These are phyloP conservation scores for Channa maculata DNA, from an alignment of 2,113 vertebrate genomes.

Conservation along the genomic window DNA sequence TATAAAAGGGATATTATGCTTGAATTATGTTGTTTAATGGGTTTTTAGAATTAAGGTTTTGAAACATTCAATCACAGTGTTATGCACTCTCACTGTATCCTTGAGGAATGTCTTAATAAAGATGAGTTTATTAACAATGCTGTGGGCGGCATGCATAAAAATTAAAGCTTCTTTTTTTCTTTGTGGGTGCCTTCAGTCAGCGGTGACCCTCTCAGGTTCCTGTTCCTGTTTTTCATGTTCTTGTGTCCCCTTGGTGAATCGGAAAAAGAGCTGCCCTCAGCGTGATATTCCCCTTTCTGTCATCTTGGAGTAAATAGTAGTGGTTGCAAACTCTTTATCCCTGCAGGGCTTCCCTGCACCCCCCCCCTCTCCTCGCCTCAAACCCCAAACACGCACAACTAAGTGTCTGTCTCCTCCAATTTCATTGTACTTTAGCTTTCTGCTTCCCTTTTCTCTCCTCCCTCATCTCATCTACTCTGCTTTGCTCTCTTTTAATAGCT, in stretches of 20 bases:
- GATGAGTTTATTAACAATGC: constrained; percentile 42
- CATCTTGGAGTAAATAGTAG: constrained; percentile 40
- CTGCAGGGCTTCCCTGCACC: constrained; percentile 27
- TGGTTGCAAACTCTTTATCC: constrained; percentile 26
- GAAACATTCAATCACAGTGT: constrained; percentile 14
- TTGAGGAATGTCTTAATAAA: constrained; percentile 49
- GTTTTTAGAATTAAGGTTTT: background rate
- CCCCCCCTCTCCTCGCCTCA: background rate
- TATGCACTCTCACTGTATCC: background rate
- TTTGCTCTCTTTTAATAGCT: constrained; percentile 16
- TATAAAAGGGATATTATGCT: background rate
- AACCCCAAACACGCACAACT: constrained; percentile 7
- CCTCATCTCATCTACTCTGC: background rate
- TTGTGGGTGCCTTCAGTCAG: constrained; percentile 4
- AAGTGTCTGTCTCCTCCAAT: constrained; percentile 28
- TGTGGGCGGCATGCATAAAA: constrained; percentile 3
- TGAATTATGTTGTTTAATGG: background rate
- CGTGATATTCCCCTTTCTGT: constrained; percentile 51
- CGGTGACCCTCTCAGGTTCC: constrained; percentile 29
- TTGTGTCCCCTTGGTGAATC: constrained; percentile 5
- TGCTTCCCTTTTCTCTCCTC: too few relatives aligned
- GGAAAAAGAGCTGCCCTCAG: constrained; percentile 61
- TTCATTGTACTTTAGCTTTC: background rate
- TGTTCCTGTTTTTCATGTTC: constrained; percentile 24
- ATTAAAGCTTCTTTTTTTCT: constrained; percentile 32